Evolutionary conservation across 2,888 invertebrate species (phyloP), one percentile per base, ranked within the genome.

Genomic region (Diplazon laetatorius): DNA sequence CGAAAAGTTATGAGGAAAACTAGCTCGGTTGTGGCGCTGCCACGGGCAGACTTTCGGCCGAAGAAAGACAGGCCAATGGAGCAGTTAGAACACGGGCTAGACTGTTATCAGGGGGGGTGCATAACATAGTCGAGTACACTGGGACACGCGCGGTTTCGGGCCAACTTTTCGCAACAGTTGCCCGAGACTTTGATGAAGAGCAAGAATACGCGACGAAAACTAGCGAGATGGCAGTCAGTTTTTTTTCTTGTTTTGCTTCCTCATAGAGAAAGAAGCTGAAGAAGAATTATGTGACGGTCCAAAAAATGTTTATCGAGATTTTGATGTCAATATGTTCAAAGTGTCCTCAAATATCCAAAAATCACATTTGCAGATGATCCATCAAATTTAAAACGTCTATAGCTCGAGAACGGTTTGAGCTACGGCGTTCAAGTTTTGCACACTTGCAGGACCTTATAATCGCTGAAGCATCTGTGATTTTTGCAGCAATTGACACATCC

Each of bases 141-240:
- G 72, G 44, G 44, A 52, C 72, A 46, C 30, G 63, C 62, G 62
- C 52, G n/a, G n/a, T 52, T 22, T 50, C 48, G 35, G 35, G 48
- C 48, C 46, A 52, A 66, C 66, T 76, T 66, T 76, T 57, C 39
- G 35, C 20, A 14, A 37, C n/a, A 72, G 52, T 74, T 68, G n/a
- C n/a, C n/a, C 52, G 57, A 60, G 50, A 74, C 72, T 76, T 57
- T 70, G 66, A 76, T 72, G 63, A 52, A 59, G 68, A 71, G 35
- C 55, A 66, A 35, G 62, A 66, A 62, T 52, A 69, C 55, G 22
- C 30, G 42, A 60, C 62, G 57, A 59, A 10, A 57, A 63, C 18
- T n/a, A 60, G 37, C 30, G 46, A 20, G 52, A 69, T 69, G 74
- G 62, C 63, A 55, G 46, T 69, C 48, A 70, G 63, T 71, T 77